Conservation (phyloP, 2,113 vertebrate species). For the Myanophis thanlyinensis region DNA sequence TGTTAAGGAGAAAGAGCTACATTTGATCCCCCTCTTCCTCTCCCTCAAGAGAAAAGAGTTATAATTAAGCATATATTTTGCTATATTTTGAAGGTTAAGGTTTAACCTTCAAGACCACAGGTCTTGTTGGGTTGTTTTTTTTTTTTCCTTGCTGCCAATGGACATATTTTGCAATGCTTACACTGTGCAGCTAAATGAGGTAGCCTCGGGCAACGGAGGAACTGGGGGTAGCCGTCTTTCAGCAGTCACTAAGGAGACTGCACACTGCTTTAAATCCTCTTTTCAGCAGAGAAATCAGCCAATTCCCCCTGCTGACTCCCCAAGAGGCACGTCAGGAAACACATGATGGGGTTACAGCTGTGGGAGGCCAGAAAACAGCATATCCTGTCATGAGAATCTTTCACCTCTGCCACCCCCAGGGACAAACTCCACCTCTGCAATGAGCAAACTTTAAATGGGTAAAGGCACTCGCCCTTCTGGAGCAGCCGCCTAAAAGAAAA, state of each 20-base stretch:
- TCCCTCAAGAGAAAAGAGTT: neutral
- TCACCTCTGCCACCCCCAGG: slow-evolving; percentile 4
- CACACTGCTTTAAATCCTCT: neutral
- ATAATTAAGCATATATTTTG: neutral
- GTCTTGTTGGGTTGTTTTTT: neutral
- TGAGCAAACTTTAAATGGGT: neutral
- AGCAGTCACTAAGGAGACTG: neutral
- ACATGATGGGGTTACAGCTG: neutral
- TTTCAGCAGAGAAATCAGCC: neutral
- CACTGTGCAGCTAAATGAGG: neutral
- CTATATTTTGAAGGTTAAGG: too few relatives aligned
- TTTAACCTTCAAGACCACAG: neutral
- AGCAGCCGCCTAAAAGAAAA: neutral
- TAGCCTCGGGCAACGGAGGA: neutral
- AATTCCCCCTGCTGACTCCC: slow-evolving; percentile 17
- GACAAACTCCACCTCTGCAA: slow-evolving; percentile 13
- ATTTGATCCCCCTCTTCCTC: neutral
- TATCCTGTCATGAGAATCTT: slow-evolving; percentile 22
- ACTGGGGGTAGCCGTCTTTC: slow-evolving; percentile 2
- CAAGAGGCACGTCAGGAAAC: slow-evolving; percentile 10
- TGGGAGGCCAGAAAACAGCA: slow-evolving; percentile 12
- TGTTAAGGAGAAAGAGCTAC: neutral
- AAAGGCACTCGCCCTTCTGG: neutral
- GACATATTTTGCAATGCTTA: neutral
- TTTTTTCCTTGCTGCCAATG: neutral